Evolutionary conservation across 2,797 vertebrate genomes (phyloP), one percentile per base, ranked within the genome.

Genomic region (Kryptopterus vitreolus): DNA sequence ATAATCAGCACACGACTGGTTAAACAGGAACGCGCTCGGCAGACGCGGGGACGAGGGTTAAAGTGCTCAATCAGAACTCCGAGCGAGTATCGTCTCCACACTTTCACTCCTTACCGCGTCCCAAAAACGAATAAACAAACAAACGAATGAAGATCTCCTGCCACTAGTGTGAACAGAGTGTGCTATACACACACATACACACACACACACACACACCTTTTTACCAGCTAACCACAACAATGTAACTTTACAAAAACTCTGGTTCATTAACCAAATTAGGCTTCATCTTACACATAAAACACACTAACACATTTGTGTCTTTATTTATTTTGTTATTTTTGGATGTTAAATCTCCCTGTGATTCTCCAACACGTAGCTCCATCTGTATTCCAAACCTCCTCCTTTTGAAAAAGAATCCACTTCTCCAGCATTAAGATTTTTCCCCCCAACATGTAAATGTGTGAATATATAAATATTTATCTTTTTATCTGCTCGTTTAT

Each of bases 231-330:
- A 72, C 33, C 33, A 4, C 71, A 38, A 33, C 22, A 13, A 38
- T 24, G 24, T 18, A 63, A 13, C 26, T 71, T 16, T 52, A 50
- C 18, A 70, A 8, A 71, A 31, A 11, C 3, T 9, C 57, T 24
- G 53, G 22, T 2, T 58, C 22, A 38, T 57, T 73, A 73, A 73
- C 24, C 6, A 57, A 24, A 61, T 79, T n/a, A 79, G 46, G 33
- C 20, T 70, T 79, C 71, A 83, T 76, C 72, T 76, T 62, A 50
- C 55, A 57, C 38, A 58, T 38, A 65, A 76, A 76, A 80, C n/a
- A 68, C 61, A 75, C 70, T 85, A 85, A 85, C 79, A 12, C 43
- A 62, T 76, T 78, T 73, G 31, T 73, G 3, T 57, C 57, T 57
- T 0, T 55, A 20, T 24, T 57, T 16, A 24, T 46, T 57, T 26